Conservation (phyloP, 2,113 vertebrate genomes). For the Callaeas wilsoni region DNA sequence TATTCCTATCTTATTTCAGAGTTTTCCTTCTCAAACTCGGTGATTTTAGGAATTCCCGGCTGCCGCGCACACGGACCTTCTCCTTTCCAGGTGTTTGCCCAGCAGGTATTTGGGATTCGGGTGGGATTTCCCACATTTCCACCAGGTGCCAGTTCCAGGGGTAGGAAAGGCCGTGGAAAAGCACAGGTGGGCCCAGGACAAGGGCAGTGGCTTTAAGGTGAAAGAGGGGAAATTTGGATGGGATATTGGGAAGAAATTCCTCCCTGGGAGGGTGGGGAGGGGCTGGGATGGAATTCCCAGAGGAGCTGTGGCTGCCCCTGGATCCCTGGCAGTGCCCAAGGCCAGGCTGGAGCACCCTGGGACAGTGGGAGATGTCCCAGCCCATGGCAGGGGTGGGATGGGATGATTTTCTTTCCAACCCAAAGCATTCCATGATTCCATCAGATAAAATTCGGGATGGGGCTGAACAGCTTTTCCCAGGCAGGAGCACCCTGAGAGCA, state of each 20-base stretch:
- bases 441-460: background rate
- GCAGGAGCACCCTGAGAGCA: background rate
- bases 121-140: background rate
- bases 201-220: background rate
- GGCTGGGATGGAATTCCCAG: background rate
- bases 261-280: background rate
- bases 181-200: background rate
- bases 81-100: background rate
- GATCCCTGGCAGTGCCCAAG: background rate
- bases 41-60: background rate
- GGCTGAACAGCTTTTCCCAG: background rate
- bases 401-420: background rate
- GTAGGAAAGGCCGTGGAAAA: background rate
- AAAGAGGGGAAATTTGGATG: background rate
- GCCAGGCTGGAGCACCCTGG: background rate
- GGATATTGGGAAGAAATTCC: background rate
- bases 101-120: rapidly evolving
- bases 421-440: background rate
- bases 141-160: rapidly evolving
- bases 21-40: background rate
- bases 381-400: background rate
- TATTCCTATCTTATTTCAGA: background rate
- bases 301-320: background rate
- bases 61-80: background rate
- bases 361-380: background rate